Base-by-base conservation (phyloP, 2,888 invertebrate species). In the Pristionchus entomophagus region DNA sequence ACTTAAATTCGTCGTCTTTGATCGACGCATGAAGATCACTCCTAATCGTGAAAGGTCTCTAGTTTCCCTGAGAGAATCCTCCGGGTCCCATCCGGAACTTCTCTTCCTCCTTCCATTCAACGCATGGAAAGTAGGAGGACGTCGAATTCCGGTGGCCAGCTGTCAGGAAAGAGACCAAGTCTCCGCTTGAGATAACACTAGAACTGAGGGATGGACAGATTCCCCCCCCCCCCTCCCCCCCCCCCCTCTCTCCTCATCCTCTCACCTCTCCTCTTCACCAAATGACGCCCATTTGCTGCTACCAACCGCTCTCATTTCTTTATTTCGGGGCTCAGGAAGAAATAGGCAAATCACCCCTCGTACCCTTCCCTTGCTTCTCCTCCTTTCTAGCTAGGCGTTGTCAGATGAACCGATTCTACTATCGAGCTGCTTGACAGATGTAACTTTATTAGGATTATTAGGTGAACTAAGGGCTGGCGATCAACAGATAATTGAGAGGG, bases 281-380 rank as follows among this genome's bases (percentile, higher is more conserved):
- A 69, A 35, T 69, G 69, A 69, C 69, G 69, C 69, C n/a, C 12
- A n/a, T n/a, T 69, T 38, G 17, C n/a, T 38, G 69, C 38, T 69
- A n/a, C 69, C 69, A 69, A 38, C 69, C 69, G 69, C 38, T 69
- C 14, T 10, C 6, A 6, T 45, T 6, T 14, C 45, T 45, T 45
- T 14, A 45, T 14, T 45, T n/a, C n/a, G n/a, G n/a, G n/a, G n/a
- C n/a, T n/a, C n/a, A n/a, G n/a, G n/a, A n/a, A n/a, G n/a, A n/a
- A n/a, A n/a, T n/a, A n/a, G n/a, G n/a, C n/a, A n/a, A n/a, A n/a
- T n/a, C n/a, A n/a, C n/a, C n/a, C n/a, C n/a, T n/a, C n/a, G n/a
- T n/a, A n/a, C n/a, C n/a, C n/a, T n/a, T n/a, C n/a, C n/a, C n/a
- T n/a, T n/a, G n/a, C n/a, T n/a, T n/a, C n/a, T n/a, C n/a, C n/a